These are phyloP conservation scores for Drosophila serrata DNA, from an alignment of 1,140 invertebrate genomes.

Conservation along the genomic window DNA sequence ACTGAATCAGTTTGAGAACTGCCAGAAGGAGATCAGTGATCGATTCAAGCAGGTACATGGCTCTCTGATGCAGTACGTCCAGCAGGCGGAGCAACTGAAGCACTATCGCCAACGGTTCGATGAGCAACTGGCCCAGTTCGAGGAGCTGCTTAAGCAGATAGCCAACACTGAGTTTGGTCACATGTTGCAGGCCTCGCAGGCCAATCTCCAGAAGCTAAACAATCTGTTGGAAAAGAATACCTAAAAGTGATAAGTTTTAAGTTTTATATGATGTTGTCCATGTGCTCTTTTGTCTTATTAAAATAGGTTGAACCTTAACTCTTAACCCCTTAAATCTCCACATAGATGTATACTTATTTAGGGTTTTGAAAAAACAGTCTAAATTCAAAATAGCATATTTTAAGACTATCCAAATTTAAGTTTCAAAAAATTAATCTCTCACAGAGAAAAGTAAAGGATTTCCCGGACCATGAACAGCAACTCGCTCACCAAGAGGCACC, in stretches of 20 bases:
- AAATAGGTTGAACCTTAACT: neutral
- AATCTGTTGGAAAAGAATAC: constrained; percentile 12
- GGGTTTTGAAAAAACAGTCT: constrained; percentile 2
- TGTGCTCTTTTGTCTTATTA: neutral
- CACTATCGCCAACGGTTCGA: constrained; percentile 12
- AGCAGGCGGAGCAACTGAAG: constrained; percentile 46
- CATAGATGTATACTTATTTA: neutral
- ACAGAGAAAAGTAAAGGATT: constrained; percentile 6
- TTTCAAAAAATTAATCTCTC: constrained; percentile 18
- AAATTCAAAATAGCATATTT: constrained; percentile 19
- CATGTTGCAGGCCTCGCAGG: constrained; percentile 33
- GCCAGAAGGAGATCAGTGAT: constrained; percentile 31
- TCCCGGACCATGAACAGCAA: constrained; percentile 9
- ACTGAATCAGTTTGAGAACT: constrained; percentile 19
- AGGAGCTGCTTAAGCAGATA: constrained; percentile 22
- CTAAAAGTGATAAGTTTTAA: neutral
- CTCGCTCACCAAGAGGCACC: constrained; percentile 26
- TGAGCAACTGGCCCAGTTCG: constrained; percentile 30
- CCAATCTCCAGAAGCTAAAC: constrained; percentile 21
- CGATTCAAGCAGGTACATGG: constrained; percentile 33
- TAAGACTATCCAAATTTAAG: constrained; percentile 47
- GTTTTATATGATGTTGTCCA: neutral
- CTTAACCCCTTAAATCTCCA: neutral
- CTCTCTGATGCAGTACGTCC: constrained; percentile 31
- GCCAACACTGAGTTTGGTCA: constrained; percentile 20